Evolutionary conservation across 92 coral and sea anemone species (phyloP), one percentile per base, ranked within the genome.

Genomic region (Paragorgia papillata): DNA sequence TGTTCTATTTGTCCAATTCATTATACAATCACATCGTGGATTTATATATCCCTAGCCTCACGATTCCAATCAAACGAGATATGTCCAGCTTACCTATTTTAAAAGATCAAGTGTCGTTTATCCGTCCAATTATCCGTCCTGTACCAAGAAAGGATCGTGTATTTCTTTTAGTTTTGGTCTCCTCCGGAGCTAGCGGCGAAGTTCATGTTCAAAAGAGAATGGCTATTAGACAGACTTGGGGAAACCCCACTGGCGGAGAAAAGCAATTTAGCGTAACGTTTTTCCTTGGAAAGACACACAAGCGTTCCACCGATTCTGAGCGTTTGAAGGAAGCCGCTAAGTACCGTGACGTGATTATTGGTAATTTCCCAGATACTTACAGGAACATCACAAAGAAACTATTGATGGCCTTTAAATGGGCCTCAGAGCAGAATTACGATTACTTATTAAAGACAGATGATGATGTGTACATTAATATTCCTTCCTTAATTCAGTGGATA

Each of bases 371-470:
- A 33, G 98, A 94, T 79, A 62, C 41, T 0, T 94, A 94, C 56
- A 55, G 92, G 14, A 80, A 67, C 17, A 94, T 94, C 27, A 61
- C 85, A 29, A 83, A 75, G 17, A 94, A 94, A 79, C 74, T 94
- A 17, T 54, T 94, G 25, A 83, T 85, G 80, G 80, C 95, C 18
- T 91, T 81, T 56, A 79, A 81, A n/a, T 94, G 98, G 98, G 95
- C 92, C n/a, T 27, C 92, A n/a, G 63, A 49, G 29, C 79, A 65
- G 32, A 74, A 75, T 17, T 91, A 60, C 17, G 62, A 81, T 13
- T 94, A 88, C 67, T 39, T 94, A 19, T 77, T 94, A 62, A 92
- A 94, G 46, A 82, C 95, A 3, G 98, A 94, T 55, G 97, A 91
- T 46, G 98, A 94, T 77, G 90, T 94, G 3, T 94, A 88, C 64